These are phyloP conservation scores for Lateolabrax maculatus DNA, from an alignment of 2,797 vertebrate genomes.

Conservation along the genomic window DNA sequence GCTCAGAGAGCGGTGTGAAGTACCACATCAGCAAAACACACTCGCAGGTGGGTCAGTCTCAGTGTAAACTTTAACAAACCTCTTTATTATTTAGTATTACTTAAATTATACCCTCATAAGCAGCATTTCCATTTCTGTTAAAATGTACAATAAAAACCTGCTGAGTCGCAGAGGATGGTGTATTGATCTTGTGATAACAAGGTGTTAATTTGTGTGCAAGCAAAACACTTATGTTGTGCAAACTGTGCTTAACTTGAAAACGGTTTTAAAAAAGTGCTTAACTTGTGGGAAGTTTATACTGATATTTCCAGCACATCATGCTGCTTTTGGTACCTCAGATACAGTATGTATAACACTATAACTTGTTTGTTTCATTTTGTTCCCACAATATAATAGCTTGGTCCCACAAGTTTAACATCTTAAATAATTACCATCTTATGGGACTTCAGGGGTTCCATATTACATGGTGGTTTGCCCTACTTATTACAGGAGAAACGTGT, in stretches of 20 bases:
- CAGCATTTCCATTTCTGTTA: slow-evolving; percentile 1
- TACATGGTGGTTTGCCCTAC: not conserved
- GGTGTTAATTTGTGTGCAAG: not conserved
- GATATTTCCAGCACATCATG: not conserved
- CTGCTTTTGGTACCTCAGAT: not conserved
- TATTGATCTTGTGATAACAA: slow-evolving; percentile 7
- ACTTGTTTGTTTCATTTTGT: not conserved
- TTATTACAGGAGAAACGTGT: not conserved
- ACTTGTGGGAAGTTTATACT: not conserved
- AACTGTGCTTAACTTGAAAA: too few species aligned
- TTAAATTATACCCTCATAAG: not conserved
- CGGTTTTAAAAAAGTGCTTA: too few species aligned
- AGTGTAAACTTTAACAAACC: not conserved
- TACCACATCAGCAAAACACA: slow-evolving; percentile 99
- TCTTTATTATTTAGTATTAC: not conserved
- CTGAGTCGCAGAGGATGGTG: not conserved
- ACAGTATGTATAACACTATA: not conserved
- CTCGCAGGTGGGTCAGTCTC: slow-evolving; percentile 88
- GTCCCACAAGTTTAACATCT: not conserved
- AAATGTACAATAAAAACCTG: not conserved
- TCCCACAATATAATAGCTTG: not conserved
- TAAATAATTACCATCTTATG: not conserved
- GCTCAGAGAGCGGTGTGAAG: slow-evolving; percentile 97
- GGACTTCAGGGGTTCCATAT: not conserved
- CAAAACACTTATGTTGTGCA: not conserved